Base-by-base conservation (phyloP, 2,797 vertebrate genomes). In the Myotis myotis region DNA sequence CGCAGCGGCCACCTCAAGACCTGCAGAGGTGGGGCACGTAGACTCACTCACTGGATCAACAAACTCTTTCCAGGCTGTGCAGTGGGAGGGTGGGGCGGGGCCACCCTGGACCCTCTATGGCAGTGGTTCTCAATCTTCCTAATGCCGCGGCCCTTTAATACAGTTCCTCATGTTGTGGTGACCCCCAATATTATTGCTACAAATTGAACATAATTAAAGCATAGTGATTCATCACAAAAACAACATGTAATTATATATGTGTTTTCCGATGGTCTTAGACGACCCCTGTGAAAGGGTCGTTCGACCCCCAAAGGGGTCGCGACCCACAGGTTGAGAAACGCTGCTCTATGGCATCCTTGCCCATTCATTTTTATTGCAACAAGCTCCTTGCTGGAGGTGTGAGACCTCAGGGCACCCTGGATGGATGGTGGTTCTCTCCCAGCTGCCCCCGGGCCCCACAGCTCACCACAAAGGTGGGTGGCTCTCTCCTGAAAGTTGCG, bases 11-110 rank as follows among this genome's bases (percentile, higher is more conserved):
- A 38, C 33, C 23, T 28, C 17, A 44, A 66, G 60, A 4, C 44
- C 44, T 70, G 15, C 1, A 3, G n/a, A 41, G 23, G 11, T 2
- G 38, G 1, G 25, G 28, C 30, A 25, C 3, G 0, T 53, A 28
- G 41, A 70, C 23, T 84, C 70, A 30, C 38, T 47, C 22, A 23
- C 36, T 38, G 28, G 28, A 68, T 44, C 83, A 44, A 19, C 38
- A 84, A 49, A 74, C 64, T 5, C 15, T 86, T 49, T 23, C n/a
- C 28, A 47, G 44, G 16, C 33, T 57, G 38, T 23, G 12, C 30
- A 60, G 71, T 1, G n/a, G 12, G 12, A 62, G 60, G 6, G 28
- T 20, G 53, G 9, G 23, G 19, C 3, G 22, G 36, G 1, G 1
- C 38, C 57, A 19, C 41, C 28, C n/a, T 36, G 44, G 28, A 47